These are phyloP conservation scores for Caenorhabditis panamensis DNA, from an alignment of 2,888 invertebrate species.

Conservation along the genomic window DNA sequence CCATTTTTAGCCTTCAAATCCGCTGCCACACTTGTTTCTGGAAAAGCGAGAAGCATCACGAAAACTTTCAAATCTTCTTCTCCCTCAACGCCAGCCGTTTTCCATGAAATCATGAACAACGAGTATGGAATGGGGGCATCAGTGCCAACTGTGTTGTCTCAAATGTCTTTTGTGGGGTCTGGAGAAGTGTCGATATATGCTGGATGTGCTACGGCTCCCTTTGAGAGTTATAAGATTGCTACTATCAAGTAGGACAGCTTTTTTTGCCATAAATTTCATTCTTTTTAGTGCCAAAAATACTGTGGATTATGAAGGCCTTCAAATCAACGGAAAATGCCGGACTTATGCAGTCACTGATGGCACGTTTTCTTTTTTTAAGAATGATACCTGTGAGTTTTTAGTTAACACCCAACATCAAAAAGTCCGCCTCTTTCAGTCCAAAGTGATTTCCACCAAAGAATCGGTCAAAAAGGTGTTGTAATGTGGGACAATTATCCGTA, in stretches of 20 bases:
- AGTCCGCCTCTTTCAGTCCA: neutral
- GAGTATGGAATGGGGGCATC: neutral
- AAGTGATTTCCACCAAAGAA: neutral
- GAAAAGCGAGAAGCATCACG: neutral
- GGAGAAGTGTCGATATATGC: constrained; percentile 10
- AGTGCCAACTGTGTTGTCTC: neutral
- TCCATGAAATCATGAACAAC: neutral
- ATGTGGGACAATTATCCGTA: constrained; percentile 8
- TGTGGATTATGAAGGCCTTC: neutral
- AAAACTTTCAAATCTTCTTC: neutral
- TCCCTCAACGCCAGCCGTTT: neutral
- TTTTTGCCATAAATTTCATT: neutral
- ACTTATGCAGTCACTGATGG: neutral
- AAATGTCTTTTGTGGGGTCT: neutral
- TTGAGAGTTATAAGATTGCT: neutral
- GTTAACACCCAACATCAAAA: neutral
- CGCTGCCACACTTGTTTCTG: too few relatives aligned
- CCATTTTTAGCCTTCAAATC: too few relatives aligned
- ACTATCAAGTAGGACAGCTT: neutral
- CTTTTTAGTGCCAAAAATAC: neutral
- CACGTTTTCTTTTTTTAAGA: neutral
- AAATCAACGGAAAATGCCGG: neutral
- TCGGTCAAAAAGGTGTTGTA: neutral
- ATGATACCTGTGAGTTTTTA: neutral
- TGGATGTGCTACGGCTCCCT: neutral